Base-by-base conservation (phyloP, 2,113 vertebrate species). In the Anseranas semipalmata region DNA sequence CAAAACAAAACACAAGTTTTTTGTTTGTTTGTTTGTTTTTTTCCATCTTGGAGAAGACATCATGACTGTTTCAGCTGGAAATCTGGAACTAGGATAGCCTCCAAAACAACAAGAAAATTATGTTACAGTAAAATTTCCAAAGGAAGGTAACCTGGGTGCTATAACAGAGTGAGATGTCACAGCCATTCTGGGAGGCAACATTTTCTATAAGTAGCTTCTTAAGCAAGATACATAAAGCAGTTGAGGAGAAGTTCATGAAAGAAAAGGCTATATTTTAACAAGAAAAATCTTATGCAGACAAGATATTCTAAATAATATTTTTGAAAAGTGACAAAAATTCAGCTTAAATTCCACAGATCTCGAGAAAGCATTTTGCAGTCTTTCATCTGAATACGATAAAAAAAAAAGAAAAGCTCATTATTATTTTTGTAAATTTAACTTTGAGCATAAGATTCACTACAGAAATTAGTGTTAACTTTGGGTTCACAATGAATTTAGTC, bases 121-220 rank as follows among this genome's bases (percentile, higher is more conserved):
- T 28, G 19, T 63, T 75, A 27, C 20, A 88, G 6, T 50, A 12
- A 67, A 30, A 79, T 91, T 37, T 63, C 33, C 30, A 65, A 63
- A 84, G 9, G 28, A 89, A 79, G 4, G 8, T 83, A 33, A 15
- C 48, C 7, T n/a, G 46, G 4, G 3, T 30, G 14, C 9, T 84
- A 39, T 3, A 86, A n/a, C 6, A 76, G 52, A 55, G 19, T 53
- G 19, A 80, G 12, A 59, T 63, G 7, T 48, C 7, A 30, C 5
- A 48, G n/a, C 52, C 9, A 4, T 80, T 63, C n/a, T n/a, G 19
- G 6, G 25, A 32, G 13, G 33, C 10, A n/a, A 30, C 0, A 0
- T 8, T 59, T 72, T 70, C 35, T 45, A 13, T 33, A 45, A 50
- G 5, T 20, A 20, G 2, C 4, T 46, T 33, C 5, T 65, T 75